phyloP scores from a whole-genome alignment of 1,140 invertebrate genomes.

The Parapsyche elsis region DNA sequence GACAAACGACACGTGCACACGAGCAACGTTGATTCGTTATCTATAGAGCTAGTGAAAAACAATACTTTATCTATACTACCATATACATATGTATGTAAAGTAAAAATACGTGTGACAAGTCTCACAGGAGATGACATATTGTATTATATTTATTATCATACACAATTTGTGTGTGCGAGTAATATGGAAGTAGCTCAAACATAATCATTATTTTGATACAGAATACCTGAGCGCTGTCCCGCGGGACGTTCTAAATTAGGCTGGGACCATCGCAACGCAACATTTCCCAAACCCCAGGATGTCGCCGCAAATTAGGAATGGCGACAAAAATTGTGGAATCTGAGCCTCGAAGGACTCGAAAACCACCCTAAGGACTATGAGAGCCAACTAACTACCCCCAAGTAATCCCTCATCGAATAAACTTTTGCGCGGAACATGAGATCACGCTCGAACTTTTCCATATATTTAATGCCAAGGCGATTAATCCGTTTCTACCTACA shows the following conservation, averaged over 20 bases:
- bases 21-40: too few species aligned
- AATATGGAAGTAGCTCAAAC: conserved; percentile 7
- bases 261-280: too few species aligned
- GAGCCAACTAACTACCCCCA: not conserved
- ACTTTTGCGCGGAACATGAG: too few species aligned
- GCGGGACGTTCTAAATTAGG: conserved; percentile 50
- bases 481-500: too few species aligned
- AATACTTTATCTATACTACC: too few species aligned
- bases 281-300: not conserved
- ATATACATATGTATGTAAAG: too few species aligned
- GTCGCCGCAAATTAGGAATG: not conserved
- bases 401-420: not conserved
- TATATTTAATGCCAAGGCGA: too few species aligned
- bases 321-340: not conserved
- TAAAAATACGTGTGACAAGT: not conserved
- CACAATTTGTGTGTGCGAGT: too few species aligned
- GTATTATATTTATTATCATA: not conserved
- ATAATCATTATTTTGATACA: conserved; percentile 51
- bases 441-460: too few species aligned
- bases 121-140: not conserved
- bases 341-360: not conserved
- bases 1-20: too few species aligned
- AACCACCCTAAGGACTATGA: not conserved
- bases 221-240: conserved; percentile 50
- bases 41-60: too few species aligned